These are phyloP conservation scores for Enteromius paludinosus DNA, from an alignment of 2,797 vertebrate species.

Conservation along the genomic window DNA sequence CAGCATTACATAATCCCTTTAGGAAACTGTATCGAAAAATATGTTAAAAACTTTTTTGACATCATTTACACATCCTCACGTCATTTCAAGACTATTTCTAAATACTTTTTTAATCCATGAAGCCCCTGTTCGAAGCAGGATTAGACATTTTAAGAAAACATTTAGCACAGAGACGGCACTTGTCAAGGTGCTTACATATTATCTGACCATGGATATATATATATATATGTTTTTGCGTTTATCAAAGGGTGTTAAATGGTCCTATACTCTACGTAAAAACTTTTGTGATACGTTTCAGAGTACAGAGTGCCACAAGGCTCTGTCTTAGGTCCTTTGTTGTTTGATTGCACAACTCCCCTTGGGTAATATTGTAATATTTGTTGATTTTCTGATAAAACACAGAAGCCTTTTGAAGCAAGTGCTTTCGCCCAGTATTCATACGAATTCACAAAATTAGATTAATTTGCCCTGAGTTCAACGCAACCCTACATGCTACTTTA, in stretches of 20 bases:
- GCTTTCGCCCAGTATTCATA: not conserved
- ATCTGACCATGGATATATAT: not conserved
- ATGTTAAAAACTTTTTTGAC: not conserved
- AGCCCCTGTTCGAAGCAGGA: too few species aligned
- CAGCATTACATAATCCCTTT: not conserved
- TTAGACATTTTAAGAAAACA: too few species aligned
- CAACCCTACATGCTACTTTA: not conserved
- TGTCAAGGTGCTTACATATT: not conserved
- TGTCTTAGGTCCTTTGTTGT: not conserved
- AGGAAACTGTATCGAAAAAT: not conserved
- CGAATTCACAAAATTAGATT: not conserved
- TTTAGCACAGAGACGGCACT: not conserved
- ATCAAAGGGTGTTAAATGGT: not conserved
- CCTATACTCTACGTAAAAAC: not conserved
- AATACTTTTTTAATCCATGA: too few species aligned
- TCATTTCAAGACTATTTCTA: not conserved
- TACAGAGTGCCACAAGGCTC: not conserved
- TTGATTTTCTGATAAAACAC: not conserved
- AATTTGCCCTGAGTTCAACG: not conserved
- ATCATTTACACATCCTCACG: not conserved
- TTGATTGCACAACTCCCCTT: not conserved
- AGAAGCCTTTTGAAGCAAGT: not conserved
- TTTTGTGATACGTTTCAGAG: not conserved
- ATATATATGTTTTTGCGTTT: not conserved
- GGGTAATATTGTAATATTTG: not conserved